These are phyloP conservation scores for Ctenodactylus gundi DNA, from an alignment of 2,113 vertebrate genomes.

Conservation along the genomic window DNA sequence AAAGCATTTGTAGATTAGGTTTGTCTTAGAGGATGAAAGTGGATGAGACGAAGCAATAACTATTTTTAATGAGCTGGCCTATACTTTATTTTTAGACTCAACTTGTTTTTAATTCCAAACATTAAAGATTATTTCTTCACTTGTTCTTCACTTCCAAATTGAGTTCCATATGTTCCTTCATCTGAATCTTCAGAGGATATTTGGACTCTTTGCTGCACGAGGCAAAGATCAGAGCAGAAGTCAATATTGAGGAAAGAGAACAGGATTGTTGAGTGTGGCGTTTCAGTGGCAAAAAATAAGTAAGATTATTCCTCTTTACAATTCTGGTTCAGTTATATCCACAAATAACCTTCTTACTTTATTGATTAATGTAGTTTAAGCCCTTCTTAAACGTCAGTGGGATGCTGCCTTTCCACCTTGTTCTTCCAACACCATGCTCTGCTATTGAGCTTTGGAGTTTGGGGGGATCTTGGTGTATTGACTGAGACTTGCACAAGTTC, in stretches of 20 bases:
- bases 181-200: slow-evolving; percentile 22
- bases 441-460: neutral
- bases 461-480: neutral
- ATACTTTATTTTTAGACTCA: neutral
- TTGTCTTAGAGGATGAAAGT: neutral
- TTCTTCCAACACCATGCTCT: slow-evolving; percentile 1
- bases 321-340: slow-evolving; percentile 41
- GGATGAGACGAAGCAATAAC: neutral
- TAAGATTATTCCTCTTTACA: neutral
- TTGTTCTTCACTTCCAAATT: neutral
- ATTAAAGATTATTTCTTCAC: neutral
- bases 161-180: neutral
- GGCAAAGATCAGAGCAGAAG: slow-evolving; percentile 24
- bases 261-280: neutral
- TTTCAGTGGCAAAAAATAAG: slow-evolving; percentile 40
- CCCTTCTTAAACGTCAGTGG: slow-evolving; percentile 35
- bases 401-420: neutral
- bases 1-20: neutral
- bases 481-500: neutral
- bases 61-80: neutral
- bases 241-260: slow-evolving; percentile 32
- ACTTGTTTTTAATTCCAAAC: slow-evolving; percentile 20
- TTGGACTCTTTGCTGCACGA: neutral
- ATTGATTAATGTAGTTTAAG: slow-evolving; percentile 6
- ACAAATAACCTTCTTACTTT: neutral